phyloP scores from a whole-genome alignment of 2,797 vertebrate species.

The Carcharodon carcharias region DNA sequence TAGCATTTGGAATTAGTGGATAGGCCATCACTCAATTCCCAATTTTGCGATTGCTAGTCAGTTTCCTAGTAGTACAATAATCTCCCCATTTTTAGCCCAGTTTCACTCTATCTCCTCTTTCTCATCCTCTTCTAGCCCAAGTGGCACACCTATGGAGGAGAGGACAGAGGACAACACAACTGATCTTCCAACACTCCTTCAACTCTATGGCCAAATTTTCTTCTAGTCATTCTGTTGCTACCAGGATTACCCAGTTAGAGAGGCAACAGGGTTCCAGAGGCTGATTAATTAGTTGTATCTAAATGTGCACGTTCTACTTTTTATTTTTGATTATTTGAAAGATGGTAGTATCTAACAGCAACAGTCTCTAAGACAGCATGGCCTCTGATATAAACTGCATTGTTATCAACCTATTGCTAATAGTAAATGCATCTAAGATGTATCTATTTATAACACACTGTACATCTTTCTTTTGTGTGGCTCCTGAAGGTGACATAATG shows the following conservation, averaged over 20 bases:
- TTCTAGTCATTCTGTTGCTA: conserved; percentile 22
- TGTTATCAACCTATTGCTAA: conserved; percentile 8
- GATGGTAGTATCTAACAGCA: neutral
- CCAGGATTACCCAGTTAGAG: conserved; percentile 18
- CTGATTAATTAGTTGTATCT: conserved; percentile 16
- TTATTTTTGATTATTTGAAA: neutral
- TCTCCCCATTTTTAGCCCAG: conserved; percentile 16
- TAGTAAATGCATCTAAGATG: neutral
- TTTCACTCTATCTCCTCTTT: conserved; percentile 35
- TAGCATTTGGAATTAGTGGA: neutral
- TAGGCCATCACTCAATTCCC: neutral
- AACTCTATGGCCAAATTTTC: conserved; percentile 15
- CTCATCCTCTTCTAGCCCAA: conserved; percentile 34
- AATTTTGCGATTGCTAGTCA: neutral
- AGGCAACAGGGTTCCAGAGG: neutral
- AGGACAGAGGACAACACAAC: conserved; percentile 33
- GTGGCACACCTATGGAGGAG: conserved; percentile 30
- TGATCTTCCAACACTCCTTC: conserved; percentile 33
- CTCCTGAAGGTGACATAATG: neutral
- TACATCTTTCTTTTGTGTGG: neutral
- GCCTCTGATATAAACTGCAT: conserved; percentile 12
- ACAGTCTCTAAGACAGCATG: neutral
- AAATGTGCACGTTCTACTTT: conserved; percentile 26
- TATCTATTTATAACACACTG: conserved; percentile 28
- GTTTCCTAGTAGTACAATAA: conserved; percentile 1